Base-by-base conservation (phyloP, 2,888 invertebrate genomes). In the Drosophila pseudotakahashii region DNA sequence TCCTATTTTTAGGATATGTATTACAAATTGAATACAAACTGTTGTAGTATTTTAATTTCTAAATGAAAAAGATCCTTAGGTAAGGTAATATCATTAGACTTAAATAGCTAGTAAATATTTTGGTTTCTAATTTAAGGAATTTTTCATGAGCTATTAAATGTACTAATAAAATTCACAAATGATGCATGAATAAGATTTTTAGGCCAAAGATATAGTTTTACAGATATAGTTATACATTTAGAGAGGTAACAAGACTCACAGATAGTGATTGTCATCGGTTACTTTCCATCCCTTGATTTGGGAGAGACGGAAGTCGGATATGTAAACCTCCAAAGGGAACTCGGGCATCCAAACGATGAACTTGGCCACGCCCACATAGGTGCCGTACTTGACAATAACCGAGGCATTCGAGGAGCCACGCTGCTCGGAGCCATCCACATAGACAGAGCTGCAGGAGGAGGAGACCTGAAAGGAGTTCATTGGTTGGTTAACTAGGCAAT, bases 341-440 rank as follows among this genome's bases (percentile, higher is more conserved):
- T 98, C 98, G 0, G 99, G 98, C 95, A 98, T 97, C 98, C 99
- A 99, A 2, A 99, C 98, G 16, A 96, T 97, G 91, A 98, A 97
- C 70, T 96, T 95, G 2, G 98, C 97, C 73, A 96, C 93, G 13
- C 98, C 98, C 26, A 96, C 96, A 92, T 97, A 97, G 1, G 97
- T 97, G 32, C 97, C 98, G 89, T 97, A 97, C 91, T 97, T 97
- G 55, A 98, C 98, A 57, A 98, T 94, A 36, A 99, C 96, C 0
- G 98, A 97, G 2, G 98, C 98, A 90, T 98, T 98, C 41, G 97
- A 97, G 0, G 98, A 98, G 14, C 98, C 98, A 1, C 98, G 94
- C 71, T 97, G 96, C 93, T 99, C 98, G 7, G 98, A 97, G 0
- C 98, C 98, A 91, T 98, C 98, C 32, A 99, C 96, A 92, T 98